These are phyloP conservation scores for Drepanosiphum platanoidis DNA, from an alignment of 2,888 invertebrate species.

Conservation along the genomic window DNA sequence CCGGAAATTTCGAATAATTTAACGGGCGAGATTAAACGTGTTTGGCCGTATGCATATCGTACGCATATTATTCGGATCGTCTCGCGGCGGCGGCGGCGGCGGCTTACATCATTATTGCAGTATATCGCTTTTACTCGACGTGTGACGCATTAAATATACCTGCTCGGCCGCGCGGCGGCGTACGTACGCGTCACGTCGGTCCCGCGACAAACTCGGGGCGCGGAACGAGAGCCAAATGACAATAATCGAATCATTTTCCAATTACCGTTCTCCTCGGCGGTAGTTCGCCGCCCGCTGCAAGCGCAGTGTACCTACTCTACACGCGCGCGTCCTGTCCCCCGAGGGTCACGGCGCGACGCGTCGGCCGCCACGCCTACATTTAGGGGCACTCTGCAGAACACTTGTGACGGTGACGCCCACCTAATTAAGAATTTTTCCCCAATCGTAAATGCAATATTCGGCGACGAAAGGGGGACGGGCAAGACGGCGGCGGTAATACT, in stretches of 20 bases:
- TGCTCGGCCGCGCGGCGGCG: not conserved
- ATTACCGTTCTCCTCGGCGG: constrained; percentile 39
- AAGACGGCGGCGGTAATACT: no score
- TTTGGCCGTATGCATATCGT: no score
- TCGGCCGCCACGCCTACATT: constrained; percentile 39
- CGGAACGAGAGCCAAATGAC: constrained; percentile 8
- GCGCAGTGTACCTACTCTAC: no score
- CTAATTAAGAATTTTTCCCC: constrained; percentile 56
- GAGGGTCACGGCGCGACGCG: not conserved
- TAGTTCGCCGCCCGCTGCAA: not conserved
- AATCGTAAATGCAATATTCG: constrained; percentile 18
- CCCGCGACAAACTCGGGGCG: not conserved
- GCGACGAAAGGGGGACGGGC: not conserved
- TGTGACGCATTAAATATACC: not conserved
- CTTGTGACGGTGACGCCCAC: constrained; percentile 52
- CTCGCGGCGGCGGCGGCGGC: no score
- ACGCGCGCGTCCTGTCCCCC: not conserved
- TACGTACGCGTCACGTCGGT: no score
- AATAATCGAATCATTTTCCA: constrained; percentile 57
- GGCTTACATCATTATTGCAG: no score
- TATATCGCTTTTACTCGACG: not conserved
- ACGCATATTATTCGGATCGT: no score
- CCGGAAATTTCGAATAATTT: no score
- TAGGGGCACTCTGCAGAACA: constrained; percentile 1
- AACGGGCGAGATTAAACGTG: no score